Percentiles rank a stretch among this genome's conserved stretches.
These are phyloP conservation scores for Colius striatus DNA, from an alignment of 2,113 vertebrate genomes.

Conservation along the genomic window DNA sequence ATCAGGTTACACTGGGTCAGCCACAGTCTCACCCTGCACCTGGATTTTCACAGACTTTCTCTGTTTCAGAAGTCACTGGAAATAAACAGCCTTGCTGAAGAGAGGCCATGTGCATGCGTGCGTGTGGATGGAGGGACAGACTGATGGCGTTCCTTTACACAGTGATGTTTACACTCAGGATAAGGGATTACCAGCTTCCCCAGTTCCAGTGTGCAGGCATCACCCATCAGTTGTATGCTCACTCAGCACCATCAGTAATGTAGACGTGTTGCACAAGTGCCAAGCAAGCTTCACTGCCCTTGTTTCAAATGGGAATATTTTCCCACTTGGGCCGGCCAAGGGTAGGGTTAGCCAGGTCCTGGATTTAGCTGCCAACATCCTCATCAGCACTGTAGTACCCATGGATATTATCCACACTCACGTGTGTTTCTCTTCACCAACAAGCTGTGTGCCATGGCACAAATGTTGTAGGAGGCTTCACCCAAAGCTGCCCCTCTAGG, in stretches of 20 bases:
- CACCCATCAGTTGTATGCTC: neutral
- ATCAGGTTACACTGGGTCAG: neutral
- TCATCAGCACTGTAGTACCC: rapidly evolving
- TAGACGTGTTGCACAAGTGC: neutral
- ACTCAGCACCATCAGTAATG: neutral
- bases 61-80: neutral
- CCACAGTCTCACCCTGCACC: neutral
- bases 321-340: neutral
- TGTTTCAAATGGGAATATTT: neutral
- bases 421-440: rapidly evolving
- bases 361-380: neutral
- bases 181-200: neutral
- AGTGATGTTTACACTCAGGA: neutral
- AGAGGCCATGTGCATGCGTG: rapidly evolving
- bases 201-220: neutral
- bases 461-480: neutral
- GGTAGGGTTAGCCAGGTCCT: neutral
- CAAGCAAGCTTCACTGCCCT: rapidly evolving
- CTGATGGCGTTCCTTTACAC: neutral
- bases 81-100: neutral
- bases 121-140: neutral
- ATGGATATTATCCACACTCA: neutral
- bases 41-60: neutral
- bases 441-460: rapidly evolving
- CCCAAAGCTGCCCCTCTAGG: neutral